Base-by-base conservation (phyloP, 2,797 vertebrate species). In the Enteromius mattozi region DNA sequence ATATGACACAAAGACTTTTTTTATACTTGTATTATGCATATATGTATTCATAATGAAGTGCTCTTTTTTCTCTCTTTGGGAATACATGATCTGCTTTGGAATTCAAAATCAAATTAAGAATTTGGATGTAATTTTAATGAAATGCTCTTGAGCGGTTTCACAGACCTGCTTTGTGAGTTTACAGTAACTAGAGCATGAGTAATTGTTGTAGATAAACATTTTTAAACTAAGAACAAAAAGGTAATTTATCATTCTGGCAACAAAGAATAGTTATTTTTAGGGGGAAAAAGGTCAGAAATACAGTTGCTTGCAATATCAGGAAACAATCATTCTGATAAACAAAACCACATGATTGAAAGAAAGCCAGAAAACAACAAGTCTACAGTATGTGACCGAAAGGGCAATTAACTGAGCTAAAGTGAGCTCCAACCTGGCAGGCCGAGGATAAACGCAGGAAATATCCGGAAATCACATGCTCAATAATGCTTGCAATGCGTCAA, bases 111-210 rank as follows among this genome's bases (percentile, higher is more conserved):
- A 51, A 35, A 68, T 77, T 45, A 54, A 56, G 51, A 69, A 70
- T 40, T 83, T 35, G 2, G 40, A 65, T 81, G 71, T 8, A n/a
- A 61, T 69, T 78, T 77, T 82, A 68, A 83, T 77, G 24, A 69
- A 65, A 66, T 17, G 10, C 56, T 59, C 37, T 30, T 17, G 17
- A 82, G 81, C 7, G 21, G 42, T 49, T 75, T 21, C 71, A 75
- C 72, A 54, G 59, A 59, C 40, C 80, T 33, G 68, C n/a, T 47
- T 33, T 69, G 19, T n/a, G 45, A 49, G 42, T 65, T 82, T 37
- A 59, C 35, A 45, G 16, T 56, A 83, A 83, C 56, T 76, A 37
- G 59, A 61, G 47, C 65, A 70, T 47, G 51, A 70, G 75, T 45
- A 47, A 84, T 69, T 70, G 49, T 63, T 27, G 76, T 37, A 35